Percentiles rank a stretch among this genome's conserved stretches.
Evolutionary conservation across 2,113 vertebrate species (phyloP).

Genomic region (Dipodomys spectabilis): DNA sequence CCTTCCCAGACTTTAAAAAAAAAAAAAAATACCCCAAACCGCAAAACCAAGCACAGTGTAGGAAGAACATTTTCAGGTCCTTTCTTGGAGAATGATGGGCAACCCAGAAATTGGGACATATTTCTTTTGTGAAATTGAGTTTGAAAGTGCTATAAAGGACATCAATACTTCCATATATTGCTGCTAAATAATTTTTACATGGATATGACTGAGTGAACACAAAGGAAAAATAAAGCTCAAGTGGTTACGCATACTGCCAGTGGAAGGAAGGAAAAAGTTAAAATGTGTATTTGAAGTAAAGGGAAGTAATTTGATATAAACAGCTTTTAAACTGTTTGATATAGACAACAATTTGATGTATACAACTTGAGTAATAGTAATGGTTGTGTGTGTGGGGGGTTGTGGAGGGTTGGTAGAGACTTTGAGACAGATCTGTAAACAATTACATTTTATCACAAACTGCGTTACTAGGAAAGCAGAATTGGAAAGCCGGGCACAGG

Average conservation of each 20-base stretch:
- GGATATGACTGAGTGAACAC: not conserved
- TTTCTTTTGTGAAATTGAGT: slow-evolving; percentile 47
- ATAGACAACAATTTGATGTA: slow-evolving; percentile 27
- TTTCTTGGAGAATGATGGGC: slow-evolving; percentile 40
- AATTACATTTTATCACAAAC: slow-evolving; percentile 36
- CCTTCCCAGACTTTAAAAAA: not conserved
- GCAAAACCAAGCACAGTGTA: not conserved
- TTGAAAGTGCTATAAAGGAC: slow-evolving; percentile 43
- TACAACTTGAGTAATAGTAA: not conserved
- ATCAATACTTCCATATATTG: not conserved
- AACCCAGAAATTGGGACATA: slow-evolving; percentile 50
- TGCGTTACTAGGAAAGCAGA: slow-evolving; percentile 47
- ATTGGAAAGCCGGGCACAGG: slow-evolving; percentile 45
- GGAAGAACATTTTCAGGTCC: slow-evolving; percentile 42
- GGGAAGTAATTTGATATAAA: slow-evolving; percentile 43
- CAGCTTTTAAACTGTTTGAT: slow-evolving; percentile 30
- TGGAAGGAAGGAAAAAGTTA: slow-evolving; percentile 19
- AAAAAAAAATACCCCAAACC: too few relatives aligned
- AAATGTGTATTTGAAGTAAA: slow-evolving; percentile 51
- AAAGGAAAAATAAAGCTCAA: slow-evolving; percentile 27
- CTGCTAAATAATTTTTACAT: slow-evolving; percentile 42
- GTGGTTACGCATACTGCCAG: not conserved
- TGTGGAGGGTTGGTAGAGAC: slow-evolving; percentile 4
- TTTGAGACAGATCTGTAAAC: slow-evolving; percentile 53
- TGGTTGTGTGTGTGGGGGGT: not conserved